Evolutionary conservation across 2,797 vertebrate genomes (phyloP), one percentile per base, ranked within the genome.

Genomic region (Falco berigora): DNA sequence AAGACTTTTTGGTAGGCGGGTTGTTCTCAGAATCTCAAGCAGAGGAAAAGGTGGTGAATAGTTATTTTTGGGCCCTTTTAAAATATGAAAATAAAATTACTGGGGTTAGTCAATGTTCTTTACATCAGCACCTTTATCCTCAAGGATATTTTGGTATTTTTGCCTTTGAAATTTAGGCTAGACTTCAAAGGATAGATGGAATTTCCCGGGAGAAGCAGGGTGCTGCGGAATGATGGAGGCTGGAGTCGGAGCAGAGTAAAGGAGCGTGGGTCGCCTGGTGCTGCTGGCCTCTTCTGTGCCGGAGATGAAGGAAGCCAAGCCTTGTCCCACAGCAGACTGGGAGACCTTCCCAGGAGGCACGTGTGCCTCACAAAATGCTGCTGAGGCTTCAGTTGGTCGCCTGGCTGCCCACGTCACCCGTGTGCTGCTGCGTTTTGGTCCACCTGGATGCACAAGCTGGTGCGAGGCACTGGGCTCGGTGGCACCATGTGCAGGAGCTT

Each of bases 31-130:
- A 92, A 96, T 91, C 95, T 95, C 7, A 1, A 88, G 93, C 74
- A 69, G 91, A 94, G 84, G 75, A 96, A 96, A 96, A 96, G 88
- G 94, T 96, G 94, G 75, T 78, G 84, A 95, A 91, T 90, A 91
- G 93, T 94, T 97, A 97, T 95, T 97, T 97, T 91, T 47, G 81
- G 62, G 50, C 62, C 69, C 69, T 93, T 90, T 78, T 83, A 83
- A 96, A 96, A 91, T 84, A 88, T 73, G 93, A 91, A 97, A 95
- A 95, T 91, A 96, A 96, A 92, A 90, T 88, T 73, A 46, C 59
- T 66, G 55, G 84, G 66, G 64, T 91, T 95, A 93, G 68, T 94
- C 50, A 63, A 3, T 90, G 92, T 89, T 96, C 88, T 94, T 92
- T 79, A 69, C 78, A 86, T 67, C 74, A 94, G 38, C 86, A 93